Evolutionary conservation across 2,888 invertebrate species (phyloP).

Genomic region (Shargacucullia verbasci): DNA sequence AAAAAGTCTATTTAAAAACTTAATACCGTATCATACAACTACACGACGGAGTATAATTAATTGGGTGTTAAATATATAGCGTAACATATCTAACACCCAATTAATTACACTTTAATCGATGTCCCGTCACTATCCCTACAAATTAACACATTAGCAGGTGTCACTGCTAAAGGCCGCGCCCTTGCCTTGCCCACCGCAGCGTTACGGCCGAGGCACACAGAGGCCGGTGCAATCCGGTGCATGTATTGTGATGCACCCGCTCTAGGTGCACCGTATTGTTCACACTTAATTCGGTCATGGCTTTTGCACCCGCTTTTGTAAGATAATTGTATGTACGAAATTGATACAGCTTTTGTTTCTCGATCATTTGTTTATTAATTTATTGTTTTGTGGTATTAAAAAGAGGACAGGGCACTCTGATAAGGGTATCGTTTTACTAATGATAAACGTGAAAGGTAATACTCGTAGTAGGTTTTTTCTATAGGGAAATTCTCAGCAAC

Average conservation of each 20-base stretch:
- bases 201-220: slow-evolving; percentile 43
- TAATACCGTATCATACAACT: no score
- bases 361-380: no score
- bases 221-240: slow-evolving; percentile 50
- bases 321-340: slow-evolving; percentile 38
- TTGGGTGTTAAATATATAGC: slow-evolving; percentile 24
- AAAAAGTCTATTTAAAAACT: no score
- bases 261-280: slow-evolving; percentile 50
- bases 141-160: slow-evolving; percentile 51
- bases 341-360: slow-evolving; percentile 21
- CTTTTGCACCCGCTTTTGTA: slow-evolving; percentile 51
- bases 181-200: slow-evolving; percentile 51
- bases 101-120: slow-evolving; percentile 25
- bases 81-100: slow-evolving; percentile 15
- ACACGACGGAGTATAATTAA: no score
- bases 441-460: no score
- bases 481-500: no score
- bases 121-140: slow-evolving; percentile 27
- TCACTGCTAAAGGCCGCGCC: slow-evolving; percentile 51
- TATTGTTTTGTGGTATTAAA: neutral
- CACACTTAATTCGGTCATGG: slow-evolving; percentile 53
- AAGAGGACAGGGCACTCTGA: no score
- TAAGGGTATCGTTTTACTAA: no score
- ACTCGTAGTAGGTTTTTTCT: no score
- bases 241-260: slow-evolving; percentile 46